Base-by-base conservation (phyloP, 2,113 vertebrate species). In the Sapayoa aenigma region DNA sequence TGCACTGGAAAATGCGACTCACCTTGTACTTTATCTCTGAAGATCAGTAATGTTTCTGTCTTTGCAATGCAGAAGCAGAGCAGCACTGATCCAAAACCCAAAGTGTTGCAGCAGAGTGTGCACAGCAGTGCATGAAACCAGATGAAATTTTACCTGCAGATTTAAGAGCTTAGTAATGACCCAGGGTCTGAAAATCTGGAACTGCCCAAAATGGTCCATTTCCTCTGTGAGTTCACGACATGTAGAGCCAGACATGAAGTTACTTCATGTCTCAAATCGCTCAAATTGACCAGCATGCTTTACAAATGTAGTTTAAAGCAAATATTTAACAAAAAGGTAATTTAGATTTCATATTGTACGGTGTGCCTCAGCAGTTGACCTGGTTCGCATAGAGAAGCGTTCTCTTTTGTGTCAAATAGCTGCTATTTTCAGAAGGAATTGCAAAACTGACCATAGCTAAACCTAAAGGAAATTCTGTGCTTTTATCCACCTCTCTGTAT, bases 1-100 rank as follows among this genome's bases (percentile, higher is more conserved):
- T 58, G 55, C 6, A 0, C 41, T 41, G 49, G 58, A 23, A 52
- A 20, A 59, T 6, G 33, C 0, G 0, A 85, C 76, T 52, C 31
- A 15, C 42, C 31, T 44, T 66, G 18, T 21, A 7, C 35, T 58
- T 44, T 4, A 6, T 46, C 31, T 4, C 0, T 0, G 73, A 18
- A 78, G 18, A 5, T 47, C 53, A 20, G 44, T 7, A 62, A 4
- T 19, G 15, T 22, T 65, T 72, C 49, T 67, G 75, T 39, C 75
- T 31, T 65, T 42, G 72, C 55, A 22, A 30, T 50, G 44, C 19
- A 35, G 55, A 58, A 35, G 23, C 47, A 60, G 67, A 77, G 65
- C 55, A 46, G 50, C 59, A 20, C 42, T 66, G 46, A 33, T 46
- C 55, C 33, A 6, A 71, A 78, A 14, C 5, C 19, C 3, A 1